Evolutionary conservation across 2,797 vertebrate species (phyloP).

Genomic region (Aulostomus chinensis): DNA sequence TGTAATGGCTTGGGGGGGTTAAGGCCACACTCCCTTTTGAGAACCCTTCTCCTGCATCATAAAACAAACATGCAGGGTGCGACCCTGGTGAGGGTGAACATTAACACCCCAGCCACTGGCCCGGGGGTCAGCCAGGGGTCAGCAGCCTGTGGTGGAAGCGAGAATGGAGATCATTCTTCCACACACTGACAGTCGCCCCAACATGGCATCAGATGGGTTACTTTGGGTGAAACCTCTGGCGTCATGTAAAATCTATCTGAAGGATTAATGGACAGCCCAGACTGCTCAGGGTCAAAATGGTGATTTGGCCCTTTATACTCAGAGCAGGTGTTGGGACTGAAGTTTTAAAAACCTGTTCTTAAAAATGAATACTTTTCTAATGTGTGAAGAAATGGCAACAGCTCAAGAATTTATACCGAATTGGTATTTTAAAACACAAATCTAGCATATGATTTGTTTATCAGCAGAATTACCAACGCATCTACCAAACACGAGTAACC

Average conservation of each 20-base stretch:
- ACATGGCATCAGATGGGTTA: conserved; percentile 23
- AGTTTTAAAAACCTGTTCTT: conserved; percentile 15
- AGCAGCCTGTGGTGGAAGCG: conserved; percentile 56
- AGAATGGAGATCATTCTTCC: conserved; percentile 54
- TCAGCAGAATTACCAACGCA: too few relatives aligned
- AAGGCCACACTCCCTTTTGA: conserved; percentile 51
- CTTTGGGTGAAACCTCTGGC: not conserved
- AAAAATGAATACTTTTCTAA: too few relatives aligned
- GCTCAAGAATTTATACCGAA: too few relatives aligned
- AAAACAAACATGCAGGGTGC: conserved; percentile 70
- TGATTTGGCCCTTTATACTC: conserved; percentile 14
- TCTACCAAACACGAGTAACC: too few relatives aligned
- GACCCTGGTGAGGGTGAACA: conserved; percentile 72
- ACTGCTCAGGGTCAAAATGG: not conserved
- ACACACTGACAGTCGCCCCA: conserved; percentile 34
- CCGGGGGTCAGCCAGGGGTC: conserved; percentile 62
- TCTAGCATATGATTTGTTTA: too few relatives aligned
- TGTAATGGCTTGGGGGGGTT: conserved; percentile 49
- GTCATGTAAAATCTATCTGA: conserved; percentile 29
- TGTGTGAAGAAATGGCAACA: too few relatives aligned
- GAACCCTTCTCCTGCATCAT: conserved; percentile 63
- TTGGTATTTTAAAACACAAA: too few relatives aligned
- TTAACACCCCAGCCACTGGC: conserved; percentile 72
- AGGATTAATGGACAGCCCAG: conserved; percentile 11
- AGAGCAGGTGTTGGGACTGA: not conserved